Percentiles rank a stretch among this genome's conserved stretches.
phyloP scores from a whole-genome alignment of 2,888 invertebrate genomes.

The Torymus aiolomorphi region DNA sequence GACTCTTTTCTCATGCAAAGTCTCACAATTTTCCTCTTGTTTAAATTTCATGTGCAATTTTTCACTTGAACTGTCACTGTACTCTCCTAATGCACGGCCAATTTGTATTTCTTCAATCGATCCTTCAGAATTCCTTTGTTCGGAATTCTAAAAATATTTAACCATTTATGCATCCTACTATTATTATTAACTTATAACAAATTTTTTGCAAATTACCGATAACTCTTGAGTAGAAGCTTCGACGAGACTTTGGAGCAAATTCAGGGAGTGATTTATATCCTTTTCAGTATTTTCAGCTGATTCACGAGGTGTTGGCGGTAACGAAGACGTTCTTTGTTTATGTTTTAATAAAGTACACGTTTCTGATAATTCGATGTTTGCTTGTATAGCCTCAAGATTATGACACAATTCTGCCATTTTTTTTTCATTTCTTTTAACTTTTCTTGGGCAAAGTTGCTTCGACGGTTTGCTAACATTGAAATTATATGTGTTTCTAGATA shows the following conservation, averaged over 20 bases:
- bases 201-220: slow-evolving; percentile 76
- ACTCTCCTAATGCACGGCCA: slow-evolving; percentile 74
- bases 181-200: not conserved
- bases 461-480: not conserved
- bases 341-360: slow-evolving; percentile 61
- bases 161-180: not conserved
- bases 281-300: slow-evolving; percentile 66
- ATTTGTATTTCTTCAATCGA: slow-evolving; percentile 84
- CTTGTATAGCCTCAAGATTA: slow-evolving; percentile 9
- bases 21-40: slow-evolving; percentile 57
- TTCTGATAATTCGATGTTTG: slow-evolving; percentile 73
- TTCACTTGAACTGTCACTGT: not conserved
- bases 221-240: slow-evolving; percentile 85
- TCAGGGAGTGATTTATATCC: slow-evolving; percentile 77
- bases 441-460: slow-evolving; percentile 19
- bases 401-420: slow-evolving; percentile 17
- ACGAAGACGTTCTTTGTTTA: slow-evolving; percentile 13
- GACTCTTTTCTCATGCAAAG: slow-evolving; percentile 77
- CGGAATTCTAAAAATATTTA: slow-evolving; percentile 80
- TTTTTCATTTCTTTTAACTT: not conserved
- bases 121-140: slow-evolving; percentile 83
- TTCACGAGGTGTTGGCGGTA: slow-evolving; percentile 55
- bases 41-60: slow-evolving; percentile 72
- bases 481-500: not conserved
- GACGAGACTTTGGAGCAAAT: slow-evolving; percentile 69